Base-by-base conservation (phyloP, 2,797 vertebrate species). In the Cygnus olor region DNA sequence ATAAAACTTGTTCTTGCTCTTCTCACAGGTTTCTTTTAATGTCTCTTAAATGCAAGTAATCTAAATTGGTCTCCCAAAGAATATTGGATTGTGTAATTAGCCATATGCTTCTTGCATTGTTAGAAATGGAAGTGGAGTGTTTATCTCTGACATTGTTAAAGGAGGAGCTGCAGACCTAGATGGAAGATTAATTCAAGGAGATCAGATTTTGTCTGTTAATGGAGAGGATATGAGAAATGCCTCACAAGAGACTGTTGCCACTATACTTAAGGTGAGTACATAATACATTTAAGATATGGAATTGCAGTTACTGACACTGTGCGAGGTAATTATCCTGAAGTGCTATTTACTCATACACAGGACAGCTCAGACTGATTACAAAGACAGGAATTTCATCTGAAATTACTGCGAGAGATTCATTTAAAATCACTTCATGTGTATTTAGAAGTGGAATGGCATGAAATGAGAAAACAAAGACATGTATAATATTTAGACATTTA, bases 91-190 rank as follows among this genome's bases (percentile, higher is more conserved):
- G 83, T 94, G 78, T 95, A 94, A 95, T 96, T 95, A 97, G 90
- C 85, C 85, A 80, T 89, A 85, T 97, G 91, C 82, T 97, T 95
- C 95, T 81, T 97, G 40, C 61, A 76, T 97, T 97, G 77, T 93
- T 96, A 99, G 99, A 97, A 99, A 98, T 68, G 99, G 99, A 94
- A 98, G 98, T 2, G 99, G 99, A 58, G 99, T 99, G 86, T 99
- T 99, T 95, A 98, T 99, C 97, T 99, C 99, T 6, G 99, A 99
- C 95, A 98, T 99, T 95, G 99, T 99, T 97, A 98, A 98, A 98
- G 99, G 99, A 19, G 99, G 99, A 78, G 99, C 99, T 0, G 99
- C 99, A 49, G 99, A 99, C 96, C 97, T 99, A 73, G 99, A 99
- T 49, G 98, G 99, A 30, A 98, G 99, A 82, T 97, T 99, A 95